Conservation (phyloP, 1,140 invertebrate species). For the Danaus plexippus region DNA sequence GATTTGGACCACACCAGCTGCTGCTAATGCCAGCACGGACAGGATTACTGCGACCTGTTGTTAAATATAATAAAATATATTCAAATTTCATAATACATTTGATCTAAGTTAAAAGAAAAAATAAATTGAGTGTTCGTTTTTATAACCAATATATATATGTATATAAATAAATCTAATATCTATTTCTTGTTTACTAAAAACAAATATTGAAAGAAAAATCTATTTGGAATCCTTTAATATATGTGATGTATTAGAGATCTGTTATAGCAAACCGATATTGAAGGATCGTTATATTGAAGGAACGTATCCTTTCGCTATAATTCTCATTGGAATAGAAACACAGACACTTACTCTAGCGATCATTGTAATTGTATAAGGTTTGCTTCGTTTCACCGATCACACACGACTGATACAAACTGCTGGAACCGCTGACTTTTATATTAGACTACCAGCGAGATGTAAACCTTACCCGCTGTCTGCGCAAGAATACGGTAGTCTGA, state of each 20-base stretch:
- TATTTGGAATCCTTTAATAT: no score
- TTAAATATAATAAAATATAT: not conserved
- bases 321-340: slow-evolving; percentile 38
- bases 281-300: no score
- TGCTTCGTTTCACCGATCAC: slow-evolving; percentile 61
- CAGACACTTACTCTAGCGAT: slow-evolving; percentile 66
- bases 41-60: slow-evolving; percentile 49
- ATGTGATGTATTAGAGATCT: no score
- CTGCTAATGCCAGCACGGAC: slow-evolving; percentile 51
- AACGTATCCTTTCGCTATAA: slow-evolving; percentile 49
- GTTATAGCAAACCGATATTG: no score
- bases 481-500: slow-evolving; percentile 67
- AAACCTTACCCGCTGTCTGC: slow-evolving; percentile 41
- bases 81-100: no score
- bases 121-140: no score
- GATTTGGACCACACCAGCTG: slow-evolving; percentile 50
- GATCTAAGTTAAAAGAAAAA: no score
- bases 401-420: slow-evolving; percentile 62
- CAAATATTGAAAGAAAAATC: no score
- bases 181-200: no score
- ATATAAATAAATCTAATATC: no score
- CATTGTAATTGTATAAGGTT: slow-evolving; percentile 66
- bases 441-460: slow-evolving; percentile 59
- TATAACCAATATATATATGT: no score
- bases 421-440: slow-evolving; percentile 60